Conservation (phyloP, 2,888 invertebrate species). For the Lordiphosa andalusiaca region DNA sequence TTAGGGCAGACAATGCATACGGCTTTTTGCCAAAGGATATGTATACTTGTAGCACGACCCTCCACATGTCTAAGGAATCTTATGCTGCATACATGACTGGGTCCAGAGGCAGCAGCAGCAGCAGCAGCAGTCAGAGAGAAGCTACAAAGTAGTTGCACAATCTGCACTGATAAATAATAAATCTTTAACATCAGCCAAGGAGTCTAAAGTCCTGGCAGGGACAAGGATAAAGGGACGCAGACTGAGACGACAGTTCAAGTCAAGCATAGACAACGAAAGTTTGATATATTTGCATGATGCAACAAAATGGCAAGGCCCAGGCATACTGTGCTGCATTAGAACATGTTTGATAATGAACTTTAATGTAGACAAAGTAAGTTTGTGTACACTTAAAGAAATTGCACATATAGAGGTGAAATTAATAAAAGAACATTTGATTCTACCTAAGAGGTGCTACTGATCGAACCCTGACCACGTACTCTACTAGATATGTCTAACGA, state of each 20-base stretch:
- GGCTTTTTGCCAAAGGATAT: constrained; percentile 39
- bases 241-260: constrained; percentile 23
- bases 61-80: constrained; percentile 24
- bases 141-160: constrained; percentile 44
- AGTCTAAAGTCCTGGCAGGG: constrained; percentile 26
- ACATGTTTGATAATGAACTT: constrained; percentile 57
- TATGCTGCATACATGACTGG: constrained; percentile 55
- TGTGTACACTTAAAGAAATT: no score
- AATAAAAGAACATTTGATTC: no score
- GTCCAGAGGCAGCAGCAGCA: neutral
- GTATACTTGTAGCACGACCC: constrained; percentile 17
- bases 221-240: constrained; percentile 2
- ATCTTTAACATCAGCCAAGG: constrained; percentile 54
- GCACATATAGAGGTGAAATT: no score
- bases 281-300: constrained; percentile 54
- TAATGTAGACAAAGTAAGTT: constrained; percentile 32
- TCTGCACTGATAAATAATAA: constrained; percentile 71
- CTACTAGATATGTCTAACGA: no score
- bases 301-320: constrained; percentile 32
- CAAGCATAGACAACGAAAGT: constrained; percentile 42
- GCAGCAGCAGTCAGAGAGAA: neutral
- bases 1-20: constrained; percentile 57
- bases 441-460: no score
- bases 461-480: no score
- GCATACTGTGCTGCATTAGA: constrained; percentile 14